A percentile compares a stretch with the other conserved stretches of the same genome.
phyloP scores from a whole-genome alignment of 37 sponge, comb jelly and placozoan genomes.

The Ianthella basta region DNA sequence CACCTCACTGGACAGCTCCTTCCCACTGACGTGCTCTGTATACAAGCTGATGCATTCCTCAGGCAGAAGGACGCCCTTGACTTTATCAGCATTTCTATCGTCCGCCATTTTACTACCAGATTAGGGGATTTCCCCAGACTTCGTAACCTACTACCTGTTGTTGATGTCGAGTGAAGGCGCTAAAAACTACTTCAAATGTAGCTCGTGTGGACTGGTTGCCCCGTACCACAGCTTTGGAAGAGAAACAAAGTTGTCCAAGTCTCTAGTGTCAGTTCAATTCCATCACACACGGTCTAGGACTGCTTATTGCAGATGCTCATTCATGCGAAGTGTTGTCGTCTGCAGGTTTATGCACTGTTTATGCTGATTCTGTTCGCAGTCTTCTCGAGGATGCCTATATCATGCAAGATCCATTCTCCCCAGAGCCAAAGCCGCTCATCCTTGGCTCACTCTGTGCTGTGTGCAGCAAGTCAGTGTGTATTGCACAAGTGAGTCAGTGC shows the following conservation, averaged over 20 bases:
- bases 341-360: background rate
- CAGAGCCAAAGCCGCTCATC: conserved; percentile 57
- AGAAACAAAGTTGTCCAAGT: conserved; percentile 42
- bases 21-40: background rate
- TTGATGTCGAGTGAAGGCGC: background rate
- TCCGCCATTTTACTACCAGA: conserved; percentile 1
- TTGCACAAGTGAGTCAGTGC: conserved; percentile 18
- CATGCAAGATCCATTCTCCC: conserved; percentile 66
- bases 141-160: background rate
- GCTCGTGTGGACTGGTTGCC: conserved; percentile 42
- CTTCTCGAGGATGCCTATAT: conserved; percentile 75
- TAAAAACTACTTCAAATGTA: conserved; percentile 4
- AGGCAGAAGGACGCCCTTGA: background rate
- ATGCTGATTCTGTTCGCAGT: conserved; percentile 5
- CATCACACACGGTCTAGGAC: background rate
- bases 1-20: background rate
- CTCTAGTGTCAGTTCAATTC: conserved; percentile 57
- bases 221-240: conserved; percentile 62
- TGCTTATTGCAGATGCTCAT: too few relatives aligned
- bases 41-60: background rate
- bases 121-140: background rate
- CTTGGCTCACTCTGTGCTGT: conserved; percentile 67
- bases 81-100: background rate
- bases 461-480: conserved; percentile 69
- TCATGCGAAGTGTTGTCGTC: too few relatives aligned